Percentiles rank a stretch among this genome's conserved stretches.
phyloP scores from a whole-genome alignment of 2,113 vertebrate genomes.

The Mesitornis unicolor region DNA sequence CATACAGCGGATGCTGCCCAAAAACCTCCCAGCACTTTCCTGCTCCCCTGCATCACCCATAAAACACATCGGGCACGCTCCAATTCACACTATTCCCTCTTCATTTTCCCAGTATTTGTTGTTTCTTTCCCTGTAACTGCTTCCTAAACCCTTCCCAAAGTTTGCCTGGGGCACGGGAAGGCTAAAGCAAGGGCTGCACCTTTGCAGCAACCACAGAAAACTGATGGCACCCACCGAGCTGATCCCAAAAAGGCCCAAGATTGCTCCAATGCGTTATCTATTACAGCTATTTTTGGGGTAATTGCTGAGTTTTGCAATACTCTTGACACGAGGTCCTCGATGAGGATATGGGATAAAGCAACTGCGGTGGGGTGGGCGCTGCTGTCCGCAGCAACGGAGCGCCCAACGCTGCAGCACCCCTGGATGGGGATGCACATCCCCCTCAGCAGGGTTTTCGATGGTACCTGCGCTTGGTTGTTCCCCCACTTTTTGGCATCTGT shows the following conservation, averaged over 20 bases:
- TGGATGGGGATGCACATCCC: neutral
- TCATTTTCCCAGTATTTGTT: neutral
- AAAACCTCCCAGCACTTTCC: no score
- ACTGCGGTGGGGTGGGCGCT: no score
- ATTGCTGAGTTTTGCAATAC: neutral
- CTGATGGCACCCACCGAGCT: neutral
- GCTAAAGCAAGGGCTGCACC: neutral
- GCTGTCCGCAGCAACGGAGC: fast-evolving
- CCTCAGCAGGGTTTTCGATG: neutral
- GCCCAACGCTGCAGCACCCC: fast-evolving
- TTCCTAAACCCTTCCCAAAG: neutral
- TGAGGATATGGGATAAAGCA: no score
- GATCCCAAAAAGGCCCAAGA: neutral
- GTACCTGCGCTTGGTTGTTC: neutral
- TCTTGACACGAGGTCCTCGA: no score
- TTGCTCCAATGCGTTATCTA: neutral
- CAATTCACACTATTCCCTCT: neutral
- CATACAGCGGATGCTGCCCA: neutral
- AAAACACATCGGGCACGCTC: fast-evolving
- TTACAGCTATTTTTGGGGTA: neutral
- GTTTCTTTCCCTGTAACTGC: fast-evolving
- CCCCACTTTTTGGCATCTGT: neutral
- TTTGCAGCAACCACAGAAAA: neutral
- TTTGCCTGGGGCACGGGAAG: neutral
- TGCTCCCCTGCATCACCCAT: neutral